Evolutionary conservation across 2,797 vertebrate species (phyloP).

Genomic region (Paguma larvata): DNA sequence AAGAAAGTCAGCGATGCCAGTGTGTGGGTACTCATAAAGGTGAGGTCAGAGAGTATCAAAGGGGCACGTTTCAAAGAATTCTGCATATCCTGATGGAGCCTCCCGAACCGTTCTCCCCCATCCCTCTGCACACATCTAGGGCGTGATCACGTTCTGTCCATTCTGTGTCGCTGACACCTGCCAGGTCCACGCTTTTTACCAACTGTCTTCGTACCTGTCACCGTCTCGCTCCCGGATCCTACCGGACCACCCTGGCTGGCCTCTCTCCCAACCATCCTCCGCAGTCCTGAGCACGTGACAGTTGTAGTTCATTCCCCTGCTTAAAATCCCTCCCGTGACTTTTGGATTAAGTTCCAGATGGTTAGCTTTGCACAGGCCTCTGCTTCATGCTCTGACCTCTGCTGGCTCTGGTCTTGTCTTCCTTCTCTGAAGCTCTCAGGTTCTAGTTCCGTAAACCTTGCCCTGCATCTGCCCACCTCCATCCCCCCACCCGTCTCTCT

Average conservation of each 20-base stretch:
- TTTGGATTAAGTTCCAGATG: neutral
- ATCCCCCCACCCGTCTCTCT: rapidly evolving
- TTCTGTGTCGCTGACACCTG: neutral
- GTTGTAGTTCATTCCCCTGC: neutral
- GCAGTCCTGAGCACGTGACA: neutral
- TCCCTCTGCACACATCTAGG: neutral
- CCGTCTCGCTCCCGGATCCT: neutral
- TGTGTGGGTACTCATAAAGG: neutral
- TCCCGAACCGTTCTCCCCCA: neutral
- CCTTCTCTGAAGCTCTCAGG: neutral
- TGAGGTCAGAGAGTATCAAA: neutral
- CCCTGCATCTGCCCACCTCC: neutral
- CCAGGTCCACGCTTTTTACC: neutral
- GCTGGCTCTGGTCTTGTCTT: neutral
- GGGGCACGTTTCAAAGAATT: neutral
- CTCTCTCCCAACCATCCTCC: neutral
- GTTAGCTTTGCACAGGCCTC: neutral
- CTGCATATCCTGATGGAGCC: neutral
- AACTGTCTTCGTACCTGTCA: neutral
- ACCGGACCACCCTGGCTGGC: neutral
- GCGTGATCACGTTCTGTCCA: neutral
- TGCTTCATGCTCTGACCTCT: neutral
- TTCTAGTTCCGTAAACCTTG: neutral
- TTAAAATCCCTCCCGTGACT: neutral
- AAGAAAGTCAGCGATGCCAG: neutral